These are phyloP conservation scores for Zhengitettix transpicula DNA, from an alignment of 2,888 invertebrate species.

Conservation along the genomic window DNA sequence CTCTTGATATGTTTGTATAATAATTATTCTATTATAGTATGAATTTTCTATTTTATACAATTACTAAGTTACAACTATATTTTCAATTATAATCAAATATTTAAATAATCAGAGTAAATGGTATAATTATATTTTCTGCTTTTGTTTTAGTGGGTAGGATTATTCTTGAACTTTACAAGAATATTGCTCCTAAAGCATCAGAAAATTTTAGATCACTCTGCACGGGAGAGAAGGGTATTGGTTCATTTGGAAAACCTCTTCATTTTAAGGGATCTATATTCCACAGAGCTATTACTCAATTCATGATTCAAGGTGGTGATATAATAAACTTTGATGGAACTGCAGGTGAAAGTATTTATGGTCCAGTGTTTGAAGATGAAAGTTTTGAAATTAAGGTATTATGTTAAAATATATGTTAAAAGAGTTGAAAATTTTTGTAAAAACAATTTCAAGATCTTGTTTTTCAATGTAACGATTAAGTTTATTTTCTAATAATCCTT, in stretches of 20 bases:
- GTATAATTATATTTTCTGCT: too few species aligned
- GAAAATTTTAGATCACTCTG: conserved; percentile 87
- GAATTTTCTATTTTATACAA: too few species aligned
- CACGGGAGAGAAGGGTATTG: conserved; percentile 74
- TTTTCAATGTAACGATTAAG: too few species aligned
- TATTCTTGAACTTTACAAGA: conserved; percentile 69
- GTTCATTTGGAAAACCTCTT: conserved; percentile 49
- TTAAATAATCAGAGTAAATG: too few species aligned
- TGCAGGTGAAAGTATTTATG: conserved; percentile 90
- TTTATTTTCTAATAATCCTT: too few species aligned
- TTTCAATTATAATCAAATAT: too few species aligned
- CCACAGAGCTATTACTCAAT: conserved; percentile 68
- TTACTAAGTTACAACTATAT: too few species aligned
- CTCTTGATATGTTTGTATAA: too few species aligned
- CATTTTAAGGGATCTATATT: conserved; percentile 72
- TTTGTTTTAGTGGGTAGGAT: conserved; percentile 54
- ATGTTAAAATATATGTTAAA: too few species aligned
- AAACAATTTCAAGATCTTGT: too few species aligned
- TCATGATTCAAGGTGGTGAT: conserved; percentile 79
- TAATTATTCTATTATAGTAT: too few species aligned
- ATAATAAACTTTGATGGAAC: conserved; percentile 65
- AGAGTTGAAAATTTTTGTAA: too few species aligned
- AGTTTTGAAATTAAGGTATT: conserved; percentile 49
- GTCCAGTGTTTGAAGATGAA: conserved; percentile 78
- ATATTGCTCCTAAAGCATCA: conserved; percentile 70